Evolutionary conservation across 2,888 invertebrate genomes (phyloP), one percentile per base, ranked within the genome.

Genomic region (Drosophila ustulata): DNA sequence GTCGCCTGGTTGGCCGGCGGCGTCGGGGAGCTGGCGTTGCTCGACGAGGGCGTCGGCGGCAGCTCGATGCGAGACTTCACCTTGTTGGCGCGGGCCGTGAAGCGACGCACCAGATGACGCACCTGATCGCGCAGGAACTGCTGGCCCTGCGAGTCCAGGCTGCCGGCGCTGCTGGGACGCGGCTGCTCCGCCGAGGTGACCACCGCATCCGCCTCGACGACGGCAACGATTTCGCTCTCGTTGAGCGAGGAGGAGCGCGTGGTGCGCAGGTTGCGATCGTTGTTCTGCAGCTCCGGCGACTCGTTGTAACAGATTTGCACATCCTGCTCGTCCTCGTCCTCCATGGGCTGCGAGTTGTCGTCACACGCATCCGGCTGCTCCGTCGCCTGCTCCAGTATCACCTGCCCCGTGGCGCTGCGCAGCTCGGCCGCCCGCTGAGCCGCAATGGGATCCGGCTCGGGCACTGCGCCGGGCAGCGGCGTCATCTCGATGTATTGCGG

Each of bases 1-100:
- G 13, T 68, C 30, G 75, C 61, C 3, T 82, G 72, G 0, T 88
- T 71, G 0, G 91, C 69, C 4, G 91, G 90, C 8, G 93, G 91
- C 0, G 92, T 91, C 3, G 92, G 90, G 0, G 93, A 93, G 61
- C 94, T 94, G 75, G 93, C 93, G 64, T 93, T 93, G 8, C 94
- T 94, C 1, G 89, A 89, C 0, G 95, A 94, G 0, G 95, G 95
- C 5, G 95, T 95, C 5, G 94, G 94, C 0, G 95, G 95, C 66
- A 94, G 92, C 78, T 94, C 94, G n/a, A 95, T 92, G 45, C 93
- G 92, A 32, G 93, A 93, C 74, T 94, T 93, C 28, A 94, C 93
- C 61, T 93, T 93, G 75, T 93, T 93, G 5, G 95, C 94, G 49
- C 95, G 92, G 26, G 93, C 93, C 0, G 94, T 93, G 78, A 95